phyloP scores from a whole-genome alignment of 2,888 invertebrate genomes.

The Platycheirus albimanus region DNA sequence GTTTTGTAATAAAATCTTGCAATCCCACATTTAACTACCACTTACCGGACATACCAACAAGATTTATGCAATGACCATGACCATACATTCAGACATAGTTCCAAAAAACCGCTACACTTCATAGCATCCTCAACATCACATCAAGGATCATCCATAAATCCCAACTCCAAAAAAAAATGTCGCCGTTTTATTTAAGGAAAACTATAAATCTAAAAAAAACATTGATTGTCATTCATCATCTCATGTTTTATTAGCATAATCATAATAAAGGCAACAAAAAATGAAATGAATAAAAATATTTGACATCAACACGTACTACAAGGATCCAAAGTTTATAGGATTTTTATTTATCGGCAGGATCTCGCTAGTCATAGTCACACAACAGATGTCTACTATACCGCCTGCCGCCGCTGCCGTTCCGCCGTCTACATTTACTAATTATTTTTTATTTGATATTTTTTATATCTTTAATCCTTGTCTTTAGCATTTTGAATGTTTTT shows the following conservation, averaged over 20 bases:
- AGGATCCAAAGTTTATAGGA: constrained; percentile 23
- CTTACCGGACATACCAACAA: background rate
- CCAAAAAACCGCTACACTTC: background rate
- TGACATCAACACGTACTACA: constrained; percentile 32
- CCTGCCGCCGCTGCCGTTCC: background rate
- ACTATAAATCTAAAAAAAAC: constrained; percentile 16
- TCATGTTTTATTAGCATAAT: constrained; percentile 29
- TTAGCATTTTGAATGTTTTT: constrained; percentile 9
- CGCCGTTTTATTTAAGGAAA: constrained; percentile 13
- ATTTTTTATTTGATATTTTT: constrained; percentile 40
- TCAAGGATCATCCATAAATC: background rate
- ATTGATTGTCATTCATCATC: constrained; percentile 35
- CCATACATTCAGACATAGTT: background rate
- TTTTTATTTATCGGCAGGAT: constrained; percentile 25
- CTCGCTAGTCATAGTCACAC: background rate
- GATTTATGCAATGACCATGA: background rate
- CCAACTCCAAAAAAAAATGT: too few species aligned
- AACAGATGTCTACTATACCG: constrained; percentile 7
- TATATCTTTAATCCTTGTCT: constrained; percentile 27
- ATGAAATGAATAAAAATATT: constrained; percentile 18
- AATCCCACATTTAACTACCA: background rate
- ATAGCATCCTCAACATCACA: background rate
- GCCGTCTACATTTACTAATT: constrained; percentile 49
- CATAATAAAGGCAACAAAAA: constrained; percentile 8
- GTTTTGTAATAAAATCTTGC: background rate